Conservation (phyloP, 2,113 vertebrate genomes). For the Plotosus lineatus region DNA sequence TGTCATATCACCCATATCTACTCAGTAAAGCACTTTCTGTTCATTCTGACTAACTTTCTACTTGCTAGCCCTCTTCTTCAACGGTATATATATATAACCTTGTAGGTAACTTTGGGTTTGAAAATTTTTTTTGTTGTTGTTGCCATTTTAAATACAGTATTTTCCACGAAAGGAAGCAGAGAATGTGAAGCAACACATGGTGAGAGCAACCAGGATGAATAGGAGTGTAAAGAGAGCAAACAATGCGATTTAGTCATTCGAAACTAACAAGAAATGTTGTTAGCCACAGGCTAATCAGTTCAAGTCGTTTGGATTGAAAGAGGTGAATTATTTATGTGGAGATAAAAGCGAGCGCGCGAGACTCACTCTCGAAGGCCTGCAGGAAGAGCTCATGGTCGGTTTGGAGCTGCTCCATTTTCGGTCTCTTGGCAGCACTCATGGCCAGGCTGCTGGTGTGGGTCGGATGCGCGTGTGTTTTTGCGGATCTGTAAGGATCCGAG, state of each 20-base stretch:
- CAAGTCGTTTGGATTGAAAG: neutral
- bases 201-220: neutral
- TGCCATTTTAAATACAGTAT: neutral
- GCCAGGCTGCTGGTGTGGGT: neutral
- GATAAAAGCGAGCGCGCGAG: neutral
- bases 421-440: slow-evolving; percentile 82
- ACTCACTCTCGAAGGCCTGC: slow-evolving; percentile 97
- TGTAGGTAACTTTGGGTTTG: no score
- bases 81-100: neutral
- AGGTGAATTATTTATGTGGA: neutral
- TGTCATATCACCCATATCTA: neutral
- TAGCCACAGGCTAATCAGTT: slow-evolving; percentile 11
- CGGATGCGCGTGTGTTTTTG: neutral
- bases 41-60: no score
- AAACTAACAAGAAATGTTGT: slow-evolving; percentile 3
- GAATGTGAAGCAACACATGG: neutral
- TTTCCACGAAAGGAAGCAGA: neutral
- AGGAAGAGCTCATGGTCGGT: slow-evolving; percentile 96
- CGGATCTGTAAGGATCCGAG: slow-evolving; percentile 14
- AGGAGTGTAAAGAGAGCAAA: neutral
- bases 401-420: slow-evolving; percentile 91
- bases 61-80: neutral
- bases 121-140: no score
- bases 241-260: neutral
- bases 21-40: neutral